Conservation (phyloP, 2,888 invertebrate genomes). For the Trachelus stipa region DNA sequence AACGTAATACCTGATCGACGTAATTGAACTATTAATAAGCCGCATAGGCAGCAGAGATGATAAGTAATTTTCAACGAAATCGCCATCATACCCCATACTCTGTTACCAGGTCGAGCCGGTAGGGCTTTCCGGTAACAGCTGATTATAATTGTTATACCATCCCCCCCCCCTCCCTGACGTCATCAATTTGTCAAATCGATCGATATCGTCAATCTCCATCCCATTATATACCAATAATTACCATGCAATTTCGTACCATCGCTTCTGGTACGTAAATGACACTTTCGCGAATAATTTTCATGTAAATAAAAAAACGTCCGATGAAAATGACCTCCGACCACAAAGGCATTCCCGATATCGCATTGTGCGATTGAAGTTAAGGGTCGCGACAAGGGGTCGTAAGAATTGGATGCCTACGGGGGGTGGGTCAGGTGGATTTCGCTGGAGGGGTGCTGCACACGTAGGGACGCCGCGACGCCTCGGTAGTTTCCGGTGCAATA, state of each 20-base stretch:
- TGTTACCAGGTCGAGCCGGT: accelerated
- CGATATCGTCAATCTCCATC: too few species aligned
- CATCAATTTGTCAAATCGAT: too few species aligned
- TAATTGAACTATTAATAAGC: background rate
- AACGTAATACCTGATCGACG: background rate
- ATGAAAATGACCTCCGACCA: background rate
- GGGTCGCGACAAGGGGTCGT: background rate
- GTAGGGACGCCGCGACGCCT: background rate
- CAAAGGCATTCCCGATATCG: background rate
- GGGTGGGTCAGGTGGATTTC: too few species aligned
- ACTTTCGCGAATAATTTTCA: background rate
- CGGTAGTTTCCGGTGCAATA: background rate
- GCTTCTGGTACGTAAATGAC: background rate
- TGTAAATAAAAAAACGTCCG: background rate
- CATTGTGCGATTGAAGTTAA: background rate
- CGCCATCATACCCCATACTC: background rate
- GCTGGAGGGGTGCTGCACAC: too few species aligned
- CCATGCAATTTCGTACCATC: background rate
- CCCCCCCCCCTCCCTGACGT: too few species aligned
- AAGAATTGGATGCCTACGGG: background rate
- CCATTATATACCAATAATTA: background rate
- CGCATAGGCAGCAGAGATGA: background rate
- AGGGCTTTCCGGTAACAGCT: background rate
- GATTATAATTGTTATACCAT: background rate
- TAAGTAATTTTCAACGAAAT: background rate